These are phyloP conservation scores for Homarus americanus DNA, from an alignment of 1,140 invertebrate genomes.

Conservation along the genomic window DNA sequence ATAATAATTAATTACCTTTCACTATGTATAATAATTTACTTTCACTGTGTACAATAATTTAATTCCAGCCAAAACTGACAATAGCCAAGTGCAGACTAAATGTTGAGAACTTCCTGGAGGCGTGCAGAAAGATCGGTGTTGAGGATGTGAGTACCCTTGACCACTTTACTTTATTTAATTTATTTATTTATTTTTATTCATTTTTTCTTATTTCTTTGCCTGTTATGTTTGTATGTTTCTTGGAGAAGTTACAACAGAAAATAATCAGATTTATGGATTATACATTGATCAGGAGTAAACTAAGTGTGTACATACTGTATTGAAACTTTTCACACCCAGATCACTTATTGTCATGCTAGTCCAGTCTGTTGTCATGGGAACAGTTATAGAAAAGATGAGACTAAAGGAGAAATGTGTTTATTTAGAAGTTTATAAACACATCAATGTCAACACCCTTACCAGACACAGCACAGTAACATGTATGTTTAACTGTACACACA, in stretches of 20 bases:
- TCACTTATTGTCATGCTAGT: not conserved
- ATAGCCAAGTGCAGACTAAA: conserved; percentile 95
- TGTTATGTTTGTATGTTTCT: conserved; percentile 24
- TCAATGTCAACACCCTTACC: no score
- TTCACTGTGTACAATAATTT: no score
- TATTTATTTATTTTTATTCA: not conserved
- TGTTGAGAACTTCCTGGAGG: conserved; percentile 96
- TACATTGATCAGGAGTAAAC: not conserved
- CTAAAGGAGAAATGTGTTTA: no score
- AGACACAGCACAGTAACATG: no score
- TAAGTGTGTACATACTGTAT: not conserved
- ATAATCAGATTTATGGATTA: not conserved
- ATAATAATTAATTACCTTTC: no score
- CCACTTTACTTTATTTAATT: no score
- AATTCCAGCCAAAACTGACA: conserved; percentile 91
- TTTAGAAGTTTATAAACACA: no score
- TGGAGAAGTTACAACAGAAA: conserved; percentile 28
- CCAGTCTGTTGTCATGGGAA: no score
- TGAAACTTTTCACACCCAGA: not conserved
- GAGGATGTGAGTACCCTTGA: conserved; percentile 88
- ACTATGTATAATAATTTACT: no score
- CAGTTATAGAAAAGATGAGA: no score
- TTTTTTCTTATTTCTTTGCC: conserved; percentile 19
- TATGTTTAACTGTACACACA: no score
- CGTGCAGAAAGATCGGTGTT: conserved; percentile 94